These are phyloP conservation scores for Dryobotodes eremita DNA, from an alignment of 2,888 invertebrate species.

Conservation along the genomic window DNA sequence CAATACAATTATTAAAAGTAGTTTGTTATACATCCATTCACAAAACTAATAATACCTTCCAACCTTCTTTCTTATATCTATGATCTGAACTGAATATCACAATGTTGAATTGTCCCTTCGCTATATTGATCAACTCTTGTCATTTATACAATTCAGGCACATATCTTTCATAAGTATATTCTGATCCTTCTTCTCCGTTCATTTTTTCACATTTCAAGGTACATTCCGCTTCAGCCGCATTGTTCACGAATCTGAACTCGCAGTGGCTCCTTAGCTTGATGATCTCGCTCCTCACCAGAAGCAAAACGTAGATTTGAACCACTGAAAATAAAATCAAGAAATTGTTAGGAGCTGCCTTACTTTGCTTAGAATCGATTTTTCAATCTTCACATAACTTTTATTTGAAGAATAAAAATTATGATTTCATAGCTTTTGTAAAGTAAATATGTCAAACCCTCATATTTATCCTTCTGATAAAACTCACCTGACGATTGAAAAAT, in stretches of 20 bases:
- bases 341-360: background rate
- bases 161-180: conserved; percentile 21
- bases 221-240: conserved; percentile 13
- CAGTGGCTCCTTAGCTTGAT: conserved; percentile 19
- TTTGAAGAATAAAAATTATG: background rate
- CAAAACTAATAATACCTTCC: no score
- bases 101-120: background rate
- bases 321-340: conserved; percentile 15
- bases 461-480: background rate
- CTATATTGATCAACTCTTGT: background rate
- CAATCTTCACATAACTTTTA: background rate
- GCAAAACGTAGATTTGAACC: conserved; percentile 17
- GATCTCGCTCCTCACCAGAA: conserved; percentile 27
- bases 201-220: conserved; percentile 25
- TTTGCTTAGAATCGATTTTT: no score
- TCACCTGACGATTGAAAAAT: background rate
- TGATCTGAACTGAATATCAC: background rate
- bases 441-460: background rate
- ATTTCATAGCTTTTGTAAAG: background rate
- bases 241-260: conserved; percentile 30
- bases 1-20: background rate
- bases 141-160: conserved; percentile 14
- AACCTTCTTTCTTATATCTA: background rate
- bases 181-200: background rate
- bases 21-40: background rate